Percentiles rank a stretch among this genome's conserved stretches.
Conservation (phyloP, 2,888 invertebrate genomes). For the Germaria angustata region DNA sequence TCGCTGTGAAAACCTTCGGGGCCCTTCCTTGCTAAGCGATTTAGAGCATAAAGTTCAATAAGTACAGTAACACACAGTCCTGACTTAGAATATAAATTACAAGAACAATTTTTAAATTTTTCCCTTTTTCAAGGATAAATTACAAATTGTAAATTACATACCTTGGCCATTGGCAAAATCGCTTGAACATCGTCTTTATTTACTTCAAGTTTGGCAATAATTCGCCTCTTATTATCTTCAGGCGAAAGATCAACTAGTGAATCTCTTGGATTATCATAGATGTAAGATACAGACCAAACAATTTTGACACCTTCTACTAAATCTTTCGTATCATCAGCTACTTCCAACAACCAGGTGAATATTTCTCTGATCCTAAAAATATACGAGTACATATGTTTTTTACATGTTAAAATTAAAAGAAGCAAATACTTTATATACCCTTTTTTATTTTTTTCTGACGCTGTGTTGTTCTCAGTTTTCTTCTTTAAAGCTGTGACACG, state of each 20-base stretch:
- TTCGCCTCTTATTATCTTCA: slow-evolving; percentile 82
- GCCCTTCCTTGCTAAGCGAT: too few species aligned
- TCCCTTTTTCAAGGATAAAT: too few species aligned
- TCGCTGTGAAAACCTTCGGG: too few species aligned
- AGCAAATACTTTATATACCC: too few species aligned
- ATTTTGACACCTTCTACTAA: slow-evolving; percentile 91
- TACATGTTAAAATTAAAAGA: not conserved
- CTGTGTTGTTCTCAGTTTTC: slow-evolving; percentile 77
- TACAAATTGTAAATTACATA: too few species aligned
- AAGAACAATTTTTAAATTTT: too few species aligned
- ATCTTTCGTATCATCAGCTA: slow-evolving; percentile 88
- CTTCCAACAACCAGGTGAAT: slow-evolving; percentile 94
- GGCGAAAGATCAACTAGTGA: slow-evolving; percentile 73
- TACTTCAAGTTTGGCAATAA: slow-evolving; percentile 91
- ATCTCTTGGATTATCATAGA: slow-evolving; percentile 82
- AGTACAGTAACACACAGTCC: too few species aligned
- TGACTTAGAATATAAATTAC: too few species aligned
- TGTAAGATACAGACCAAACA: slow-evolving; percentile 91
- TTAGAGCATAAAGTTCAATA: too few species aligned
- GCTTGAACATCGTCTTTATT: slow-evolving; percentile 97
- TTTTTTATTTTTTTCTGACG: slow-evolving; percentile 11
- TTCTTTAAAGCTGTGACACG: slow-evolving; percentile 91
- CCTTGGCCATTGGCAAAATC: slow-evolving; percentile 95
- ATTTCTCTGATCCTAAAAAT: slow-evolving; percentile 86
- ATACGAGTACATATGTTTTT: not conserved